Evolutionary conservation across 2,113 vertebrate species (phyloP).

Genomic region (Phycodurus eques): DNA sequence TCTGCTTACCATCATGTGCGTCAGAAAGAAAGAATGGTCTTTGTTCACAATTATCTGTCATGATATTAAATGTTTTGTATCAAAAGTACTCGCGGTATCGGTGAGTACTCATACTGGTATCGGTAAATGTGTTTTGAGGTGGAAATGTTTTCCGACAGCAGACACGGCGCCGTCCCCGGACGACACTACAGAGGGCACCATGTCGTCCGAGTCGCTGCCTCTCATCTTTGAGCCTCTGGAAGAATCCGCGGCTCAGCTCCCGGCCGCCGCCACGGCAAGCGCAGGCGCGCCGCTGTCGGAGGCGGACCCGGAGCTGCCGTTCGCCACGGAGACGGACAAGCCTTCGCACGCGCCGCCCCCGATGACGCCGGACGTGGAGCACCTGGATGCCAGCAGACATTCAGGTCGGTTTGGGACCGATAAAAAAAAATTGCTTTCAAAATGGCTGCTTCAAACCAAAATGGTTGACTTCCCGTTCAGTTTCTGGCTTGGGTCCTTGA

Average conservation of each 20-base stretch:
- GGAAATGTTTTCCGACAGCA: slow-evolving; percentile 22
- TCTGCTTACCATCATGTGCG: too few relatives aligned
- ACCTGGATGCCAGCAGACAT: slow-evolving; percentile 49
- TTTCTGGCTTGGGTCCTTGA: too few relatives aligned
- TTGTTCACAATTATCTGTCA: too few relatives aligned
- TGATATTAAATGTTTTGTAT: too few relatives aligned
- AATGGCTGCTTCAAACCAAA: neutral
- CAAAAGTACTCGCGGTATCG: too few relatives aligned
- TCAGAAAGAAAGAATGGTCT: too few relatives aligned
- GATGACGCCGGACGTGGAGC: slow-evolving; percentile 56
- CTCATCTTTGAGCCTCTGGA: slow-evolving; percentile 75
- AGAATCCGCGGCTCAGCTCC: slow-evolving; percentile 51
- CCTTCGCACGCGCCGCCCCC: slow-evolving; percentile 42
- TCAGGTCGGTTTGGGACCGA: slow-evolving; percentile 35
- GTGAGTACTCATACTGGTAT: too few relatives aligned
- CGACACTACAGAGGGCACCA: slow-evolving; percentile 65
- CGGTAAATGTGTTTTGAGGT: too few relatives aligned
- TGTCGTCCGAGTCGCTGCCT: slow-evolving; percentile 72
- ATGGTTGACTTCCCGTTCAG: neutral
- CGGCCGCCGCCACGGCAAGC: slow-evolving; percentile 42
- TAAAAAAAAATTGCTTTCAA: neutral
- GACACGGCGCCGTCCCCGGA: slow-evolving; percentile 59
- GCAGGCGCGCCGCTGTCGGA: slow-evolving; percentile 38
- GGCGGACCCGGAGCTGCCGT: slow-evolving; percentile 51
- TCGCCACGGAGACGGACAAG: slow-evolving; percentile 58